phyloP scores from a whole-genome alignment of 2,113 vertebrate species.

The Sphyrna mokarran region DNA sequence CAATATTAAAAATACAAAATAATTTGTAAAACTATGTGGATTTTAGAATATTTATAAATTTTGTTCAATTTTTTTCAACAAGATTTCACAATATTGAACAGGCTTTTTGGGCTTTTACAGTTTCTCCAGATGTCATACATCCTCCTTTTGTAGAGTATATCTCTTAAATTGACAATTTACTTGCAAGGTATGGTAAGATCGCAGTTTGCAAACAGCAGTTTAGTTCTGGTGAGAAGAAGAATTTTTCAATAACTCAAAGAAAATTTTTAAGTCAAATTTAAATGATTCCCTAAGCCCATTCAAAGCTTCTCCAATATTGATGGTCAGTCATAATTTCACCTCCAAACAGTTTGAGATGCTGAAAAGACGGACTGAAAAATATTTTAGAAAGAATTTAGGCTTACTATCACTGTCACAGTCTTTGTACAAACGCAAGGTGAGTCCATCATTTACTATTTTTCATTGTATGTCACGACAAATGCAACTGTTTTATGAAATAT shows the following conservation, averaged over 20 bases:
- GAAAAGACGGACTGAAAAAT: background rate
- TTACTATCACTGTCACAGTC: background rate
- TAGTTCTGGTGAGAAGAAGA: background rate
- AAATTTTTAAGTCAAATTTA: background rate
- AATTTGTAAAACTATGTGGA: background rate
- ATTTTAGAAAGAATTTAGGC: slow-evolving; percentile 3
- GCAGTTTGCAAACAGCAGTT: background rate
- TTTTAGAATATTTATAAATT: background rate
- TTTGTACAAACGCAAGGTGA: background rate
- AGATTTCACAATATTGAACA: background rate
- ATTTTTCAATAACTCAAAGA: background rate
- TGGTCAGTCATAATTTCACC: background rate
- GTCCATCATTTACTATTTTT: background rate
- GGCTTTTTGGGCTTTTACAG: background rate
- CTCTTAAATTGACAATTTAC: background rate
- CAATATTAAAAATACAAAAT: background rate
- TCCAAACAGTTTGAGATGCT: background rate
- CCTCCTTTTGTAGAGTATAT: background rate
- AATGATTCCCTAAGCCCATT: background rate
- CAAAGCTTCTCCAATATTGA: background rate
- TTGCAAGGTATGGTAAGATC: background rate
- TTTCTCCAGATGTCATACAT: background rate
- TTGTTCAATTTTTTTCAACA: background rate
- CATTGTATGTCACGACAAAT: background rate
- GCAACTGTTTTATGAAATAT: background rate